Percentiles rank a stretch among this genome's conserved stretches.
Evolutionary conservation across 1,140 invertebrate species (phyloP).

Genomic region (Triops cancriformis): DNA sequence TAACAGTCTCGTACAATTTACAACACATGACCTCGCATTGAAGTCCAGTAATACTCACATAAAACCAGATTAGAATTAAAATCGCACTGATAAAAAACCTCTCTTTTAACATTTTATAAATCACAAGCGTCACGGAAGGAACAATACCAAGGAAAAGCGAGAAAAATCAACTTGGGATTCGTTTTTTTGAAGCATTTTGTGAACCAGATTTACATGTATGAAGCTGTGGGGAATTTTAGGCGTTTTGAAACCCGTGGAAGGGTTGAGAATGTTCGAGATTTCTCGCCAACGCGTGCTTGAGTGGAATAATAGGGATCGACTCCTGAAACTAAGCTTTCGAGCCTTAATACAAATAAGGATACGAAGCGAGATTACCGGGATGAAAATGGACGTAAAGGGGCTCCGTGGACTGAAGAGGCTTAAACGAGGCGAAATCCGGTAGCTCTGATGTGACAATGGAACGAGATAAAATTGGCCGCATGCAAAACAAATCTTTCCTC

Average conservation of each 20-base stretch:
- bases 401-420: not conserved
- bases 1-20: not conserved
- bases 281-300: not conserved
- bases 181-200: no score
- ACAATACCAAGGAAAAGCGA: no score
- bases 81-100: not conserved
- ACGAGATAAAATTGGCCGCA: not conserved
- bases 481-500: not conserved
- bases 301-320: constrained; percentile 1
- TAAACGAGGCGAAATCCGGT: not conserved
- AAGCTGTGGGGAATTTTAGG: no score
- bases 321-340: not conserved
- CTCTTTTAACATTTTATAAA: not conserved
- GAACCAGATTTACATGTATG: no score
- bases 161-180: no score
- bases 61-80: not conserved
- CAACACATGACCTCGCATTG: not conserved
- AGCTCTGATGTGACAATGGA: not conserved
- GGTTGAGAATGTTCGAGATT: not conserved
- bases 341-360: not conserved
- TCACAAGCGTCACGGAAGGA: no score
- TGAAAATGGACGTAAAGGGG: not conserved
- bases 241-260: not conserved
- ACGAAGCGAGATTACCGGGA: not conserved
- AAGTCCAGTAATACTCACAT: not conserved